Evolutionary conservation across 2,888 invertebrate species (phyloP).

Genomic region (Stenodera caucasica): DNA sequence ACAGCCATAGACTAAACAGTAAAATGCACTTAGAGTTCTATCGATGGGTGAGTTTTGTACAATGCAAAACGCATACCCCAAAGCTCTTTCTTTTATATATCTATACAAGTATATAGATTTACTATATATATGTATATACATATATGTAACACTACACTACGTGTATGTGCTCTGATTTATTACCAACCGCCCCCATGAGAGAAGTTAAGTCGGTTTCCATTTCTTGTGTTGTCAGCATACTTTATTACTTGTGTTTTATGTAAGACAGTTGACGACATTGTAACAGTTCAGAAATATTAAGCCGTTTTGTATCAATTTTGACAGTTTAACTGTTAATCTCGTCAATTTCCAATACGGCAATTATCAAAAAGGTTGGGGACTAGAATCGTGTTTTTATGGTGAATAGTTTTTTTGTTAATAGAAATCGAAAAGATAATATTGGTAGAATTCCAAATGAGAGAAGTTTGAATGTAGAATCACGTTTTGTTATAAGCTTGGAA

Average conservation of each 20-base stretch:
- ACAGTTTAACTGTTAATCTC: background rate
- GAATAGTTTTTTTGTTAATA: too few relatives aligned
- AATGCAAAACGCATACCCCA: constrained; percentile 34
- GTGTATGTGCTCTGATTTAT: constrained; percentile 35
- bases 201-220: constrained; percentile 35
- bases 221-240: constrained; percentile 37
- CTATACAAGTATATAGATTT: too few relatives aligned
- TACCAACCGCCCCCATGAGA: constrained; percentile 26
- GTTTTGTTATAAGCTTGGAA: too few relatives aligned
- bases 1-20: constrained; percentile 24
- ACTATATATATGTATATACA: too few relatives aligned
- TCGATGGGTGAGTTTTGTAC: constrained; percentile 34
- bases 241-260: constrained; percentile 38
- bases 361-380: too few relatives aligned
- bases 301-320: background rate
- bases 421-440: too few relatives aligned
- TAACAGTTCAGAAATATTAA: background rate
- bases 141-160: background rate
- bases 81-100: constrained; percentile 11
- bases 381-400: too few relatives aligned
- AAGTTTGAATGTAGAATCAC: too few relatives aligned
- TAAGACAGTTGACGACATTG: constrained; percentile 2
- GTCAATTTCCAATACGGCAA: background rate
- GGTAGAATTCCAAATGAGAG: too few relatives aligned
- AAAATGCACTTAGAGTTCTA: constrained; percentile 36